Evolutionary conservation across 2,797 vertebrate species (phyloP).

Genomic region (Myripristis jacobus): DNA sequence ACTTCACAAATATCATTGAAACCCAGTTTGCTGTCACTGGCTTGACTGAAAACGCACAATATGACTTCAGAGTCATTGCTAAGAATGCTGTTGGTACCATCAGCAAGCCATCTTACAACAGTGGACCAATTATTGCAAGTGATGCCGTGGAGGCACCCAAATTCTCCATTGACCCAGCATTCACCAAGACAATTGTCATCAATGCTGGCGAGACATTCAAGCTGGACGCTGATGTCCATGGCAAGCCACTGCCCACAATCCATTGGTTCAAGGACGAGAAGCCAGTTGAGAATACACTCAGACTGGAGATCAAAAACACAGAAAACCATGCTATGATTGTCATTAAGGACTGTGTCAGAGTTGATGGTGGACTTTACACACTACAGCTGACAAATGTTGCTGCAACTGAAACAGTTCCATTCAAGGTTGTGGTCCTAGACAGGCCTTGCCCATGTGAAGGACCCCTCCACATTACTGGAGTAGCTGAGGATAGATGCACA

Average conservation of each 20-base stretch:
- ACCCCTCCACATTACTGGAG: constrained; percentile 90
- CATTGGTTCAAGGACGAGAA: constrained; percentile 96
- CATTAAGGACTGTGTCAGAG: constrained; percentile 93
- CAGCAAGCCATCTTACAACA: constrained; percentile 97
- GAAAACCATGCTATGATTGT: constrained; percentile 91
- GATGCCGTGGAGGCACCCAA: constrained; percentile 94
- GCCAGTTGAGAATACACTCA: constrained; percentile 90
- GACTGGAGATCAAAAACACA: constrained; percentile 93
- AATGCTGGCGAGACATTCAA: constrained; percentile 95
- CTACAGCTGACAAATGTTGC: constrained; percentile 92
- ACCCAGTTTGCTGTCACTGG: constrained; percentile 94
- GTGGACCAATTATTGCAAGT: constrained; percentile 94
- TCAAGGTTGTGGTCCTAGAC: constrained; percentile 94
- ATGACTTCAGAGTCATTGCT: constrained; percentile 98
- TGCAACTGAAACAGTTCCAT: constrained; percentile 91
- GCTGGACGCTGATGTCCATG: constrained; percentile 94
- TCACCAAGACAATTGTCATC: constrained; percentile 91
- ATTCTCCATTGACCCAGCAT: constrained; percentile 96
- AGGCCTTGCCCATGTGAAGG: constrained; percentile 92
- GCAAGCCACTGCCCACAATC: constrained; percentile 92
- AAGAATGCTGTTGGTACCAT: constrained; percentile 95
- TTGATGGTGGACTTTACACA: constrained; percentile 92
- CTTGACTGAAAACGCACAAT: constrained; percentile 94
- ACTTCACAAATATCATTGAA: constrained; percentile 98
- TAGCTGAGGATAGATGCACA: constrained; percentile 93